Base-by-base conservation (phyloP, 1,140 invertebrate genomes). In the Cylas formicarius region DNA sequence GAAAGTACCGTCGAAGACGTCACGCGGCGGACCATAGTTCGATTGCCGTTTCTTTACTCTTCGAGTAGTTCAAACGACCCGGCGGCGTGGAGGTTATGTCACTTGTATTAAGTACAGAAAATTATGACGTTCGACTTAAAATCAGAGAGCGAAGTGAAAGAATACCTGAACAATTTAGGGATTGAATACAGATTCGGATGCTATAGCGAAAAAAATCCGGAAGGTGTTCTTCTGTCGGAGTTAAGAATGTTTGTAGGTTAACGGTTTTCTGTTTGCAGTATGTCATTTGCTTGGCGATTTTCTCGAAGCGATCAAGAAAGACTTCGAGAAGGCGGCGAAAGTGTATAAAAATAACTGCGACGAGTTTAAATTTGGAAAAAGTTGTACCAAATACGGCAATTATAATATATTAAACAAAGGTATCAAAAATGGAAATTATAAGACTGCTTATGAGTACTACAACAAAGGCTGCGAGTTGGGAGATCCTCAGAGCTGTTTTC, bases 151-250 rank as follows among this genome's bases (percentile, higher is more conserved):
- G 87, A 94, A 41, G 85, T 90, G 0, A 83, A 91, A 62, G 77
- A 89, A 51, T 96, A 83, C 63, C 61, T 94, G 18, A 78, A 91
- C 48, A 93, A 93, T 62, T 67, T 95, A 40, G 83, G 84, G n/a
- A 85, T 83, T 9, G 91, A 96, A 66, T 95, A 94, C 61, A 74
- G 84, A 55, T 95, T 90, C 64, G 86, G 89, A 24, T 96, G 91
- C 68, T 87, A 81, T 47, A 76, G 75, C 29, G 86, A 90, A 63
- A 88, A 87, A 58, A 81, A 80, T 52, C 72, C 83, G 9, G 83
- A 89, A 71, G 83, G 86, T 86, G 65, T 65, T 14, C n/a, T n/a
- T n/a, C n/a, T n/a, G n/a, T n/a, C n/a, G n/a, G 26, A 22, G 39
- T 44, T 21, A 24, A 31, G 19, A 3, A 33, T 4, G 28, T 50